These are phyloP conservation scores for Lucinisca nassula DNA, from an alignment of 2,888 invertebrate genomes.

Conservation along the genomic window DNA sequence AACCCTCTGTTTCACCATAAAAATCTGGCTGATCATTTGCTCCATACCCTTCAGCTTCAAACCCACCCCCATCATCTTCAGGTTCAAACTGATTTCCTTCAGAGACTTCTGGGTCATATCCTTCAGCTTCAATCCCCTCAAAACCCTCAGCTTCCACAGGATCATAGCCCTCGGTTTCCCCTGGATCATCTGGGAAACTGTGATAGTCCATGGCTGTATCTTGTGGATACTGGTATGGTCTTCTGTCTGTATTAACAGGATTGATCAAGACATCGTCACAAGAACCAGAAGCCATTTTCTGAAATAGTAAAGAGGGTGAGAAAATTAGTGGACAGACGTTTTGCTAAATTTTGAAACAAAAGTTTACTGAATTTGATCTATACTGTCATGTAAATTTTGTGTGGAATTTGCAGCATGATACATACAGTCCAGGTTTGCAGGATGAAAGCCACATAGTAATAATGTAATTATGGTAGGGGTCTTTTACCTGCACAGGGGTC, in stretches of 20 bases:
- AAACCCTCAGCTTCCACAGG: background rate
- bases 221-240: background rate
- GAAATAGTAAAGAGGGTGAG: too few species aligned
- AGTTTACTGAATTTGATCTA: too few species aligned
- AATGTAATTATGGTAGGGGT: too few species aligned
- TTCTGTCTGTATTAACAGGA: background rate
- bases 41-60: background rate
- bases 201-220: background rate
- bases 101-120: background rate
- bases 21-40: background rate
- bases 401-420: too few species aligned
- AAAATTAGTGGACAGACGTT: too few species aligned
- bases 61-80: background rate
- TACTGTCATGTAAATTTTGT: too few species aligned
- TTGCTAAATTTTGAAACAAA: too few species aligned
- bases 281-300: background rate
- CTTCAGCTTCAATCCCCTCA: background rate
- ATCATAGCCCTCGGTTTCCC: slow-evolving; percentile 39
- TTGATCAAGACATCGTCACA: background rate
- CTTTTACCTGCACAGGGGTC: too few species aligned
- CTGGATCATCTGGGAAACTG: slow-evolving; percentile 21
- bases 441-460: too few species aligned
- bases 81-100: background rate
- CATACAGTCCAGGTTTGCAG: too few species aligned
- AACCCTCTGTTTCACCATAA: background rate